A percentile compares a stretch with the other conserved stretches of the same genome.
Evolutionary conservation across 2,888 invertebrate genomes (phyloP).

Genomic region (Shargacucullia verbasci): DNA sequence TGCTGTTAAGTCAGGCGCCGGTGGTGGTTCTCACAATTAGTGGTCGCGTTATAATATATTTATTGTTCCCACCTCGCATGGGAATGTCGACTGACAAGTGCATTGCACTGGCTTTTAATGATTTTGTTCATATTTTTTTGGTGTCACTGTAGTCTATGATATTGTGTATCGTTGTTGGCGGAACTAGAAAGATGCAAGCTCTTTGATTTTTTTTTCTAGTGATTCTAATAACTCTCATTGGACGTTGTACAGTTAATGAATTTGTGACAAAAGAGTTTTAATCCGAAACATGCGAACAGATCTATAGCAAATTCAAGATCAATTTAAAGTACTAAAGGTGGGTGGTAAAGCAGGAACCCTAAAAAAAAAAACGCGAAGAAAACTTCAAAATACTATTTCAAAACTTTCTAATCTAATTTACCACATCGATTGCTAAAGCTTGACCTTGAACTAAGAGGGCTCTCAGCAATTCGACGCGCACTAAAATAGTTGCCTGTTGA

Average conservation of each 20-base stretch:
- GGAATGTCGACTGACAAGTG: slow-evolving; percentile 53
- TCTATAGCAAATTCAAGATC: no score
- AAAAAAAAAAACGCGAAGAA: background rate
- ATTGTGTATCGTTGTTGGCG: background rate
- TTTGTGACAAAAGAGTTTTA: no score
- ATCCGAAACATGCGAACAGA: no score
- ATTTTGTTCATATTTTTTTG: slow-evolving; percentile 24
- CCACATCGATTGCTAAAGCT: slow-evolving; percentile 9
- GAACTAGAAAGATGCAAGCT: background rate
- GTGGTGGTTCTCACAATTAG: slow-evolving; percentile 64
- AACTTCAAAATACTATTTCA: background rate
- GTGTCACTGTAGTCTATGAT: slow-evolving; percentile 17
- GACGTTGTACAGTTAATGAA: no score
- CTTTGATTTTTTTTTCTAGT: background rate
- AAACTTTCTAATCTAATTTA: slow-evolving; percentile 17
- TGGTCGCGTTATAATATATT: slow-evolving; percentile 57
- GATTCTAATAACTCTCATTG: no score
- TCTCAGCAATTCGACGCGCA: slow-evolving; percentile 15
- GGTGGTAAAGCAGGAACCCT: no score
- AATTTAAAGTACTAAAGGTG: no score
- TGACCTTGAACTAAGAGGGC: slow-evolving; percentile 21
- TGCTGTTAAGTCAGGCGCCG: slow-evolving; percentile 48
- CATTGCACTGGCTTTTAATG: slow-evolving; percentile 52
- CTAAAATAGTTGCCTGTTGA: slow-evolving; percentile 25
- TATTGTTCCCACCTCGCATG: slow-evolving; percentile 57